Evolutionary conservation across 2,113 vertebrate genomes (phyloP).

Genomic region (Heptranchias perlo): DNA sequence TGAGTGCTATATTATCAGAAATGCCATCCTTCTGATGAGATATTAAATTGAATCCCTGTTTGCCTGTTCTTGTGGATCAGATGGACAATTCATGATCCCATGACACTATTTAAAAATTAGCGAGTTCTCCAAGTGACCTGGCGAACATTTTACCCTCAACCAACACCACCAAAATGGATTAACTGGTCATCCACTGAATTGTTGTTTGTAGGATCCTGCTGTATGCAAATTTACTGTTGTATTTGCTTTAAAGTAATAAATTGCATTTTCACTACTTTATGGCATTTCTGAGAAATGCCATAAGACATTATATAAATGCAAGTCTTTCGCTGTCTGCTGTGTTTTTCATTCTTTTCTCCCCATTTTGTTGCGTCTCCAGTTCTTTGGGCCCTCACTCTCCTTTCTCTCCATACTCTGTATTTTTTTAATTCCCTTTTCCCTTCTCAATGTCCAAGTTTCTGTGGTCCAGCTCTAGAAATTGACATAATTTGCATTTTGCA

Average conservation of each 20-base stretch:
- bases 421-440: not conserved
- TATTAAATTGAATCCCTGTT: not conserved
- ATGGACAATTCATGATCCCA: not conserved
- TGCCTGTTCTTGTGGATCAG: not conserved
- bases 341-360: not conserved
- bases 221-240: not conserved
- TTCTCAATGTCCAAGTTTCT: not conserved
- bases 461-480: not conserved
- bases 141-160: not conserved
- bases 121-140: not conserved
- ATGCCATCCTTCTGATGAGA: not conserved
- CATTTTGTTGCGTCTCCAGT: not conserved
- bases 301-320: not conserved
- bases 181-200: not conserved
- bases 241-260: not conserved
- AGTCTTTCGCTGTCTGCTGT: not conserved
- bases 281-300: not conserved
- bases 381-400: not conserved
- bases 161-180: not conserved
- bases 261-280: not conserved
- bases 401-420: not conserved
- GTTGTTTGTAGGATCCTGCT: not conserved
- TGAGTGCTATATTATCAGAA: not conserved
- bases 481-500: not conserved
- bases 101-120: not conserved